Base-by-base conservation (phyloP, 1,140 invertebrate genomes). In the Tenebrio molitor region DNA sequence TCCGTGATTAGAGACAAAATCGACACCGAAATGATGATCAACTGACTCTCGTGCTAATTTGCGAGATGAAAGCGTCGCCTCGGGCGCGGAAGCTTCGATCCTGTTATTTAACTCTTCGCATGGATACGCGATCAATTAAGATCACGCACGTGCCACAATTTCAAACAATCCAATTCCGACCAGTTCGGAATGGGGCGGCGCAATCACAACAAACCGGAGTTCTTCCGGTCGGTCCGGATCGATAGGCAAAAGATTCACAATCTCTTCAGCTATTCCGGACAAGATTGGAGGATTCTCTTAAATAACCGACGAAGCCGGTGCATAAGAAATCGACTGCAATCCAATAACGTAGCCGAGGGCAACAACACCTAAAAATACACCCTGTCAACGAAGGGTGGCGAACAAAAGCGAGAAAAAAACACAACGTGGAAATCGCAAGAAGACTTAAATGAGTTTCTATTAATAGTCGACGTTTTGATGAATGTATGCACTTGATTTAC, bases 381-480 rank as follows among this genome's bases (percentile, higher is more conserved):
- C 25, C 25, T 29, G 8, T n/a, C 25, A 29, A 8, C 25, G 25
- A 2, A 2, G 36, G 36, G 12, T 3, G 12, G 4, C 29, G 36
- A 39, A 39, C 2, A 39, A 39, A 12, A 3, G 6, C 5, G 36
- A 7, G 36, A 39, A 12, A 39, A 39, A 39, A 39, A 7, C 7
- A 12, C 6, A 12, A 39, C 36, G 36, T 29, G 3, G 25, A 29
- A 5, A n/a, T 12, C n/a, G 2, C 36, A 39, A 2, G 25, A 29
- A 29, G 25, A 29, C 12, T 39, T 39, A 39, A 7, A 23, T n/a
- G 46, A 23, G 46, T 53, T 53, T 53, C 50, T 58, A 58, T 58
- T 58, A 58, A 58, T 58, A 58, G 50, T 29, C 12, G 50, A 58
- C 50, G 25, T 58, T 58, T 58, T 58, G 50, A 58, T 58, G 50